Base-by-base conservation (phyloP, 1,140 invertebrate genomes). In the Bombus cullumanus region DNA sequence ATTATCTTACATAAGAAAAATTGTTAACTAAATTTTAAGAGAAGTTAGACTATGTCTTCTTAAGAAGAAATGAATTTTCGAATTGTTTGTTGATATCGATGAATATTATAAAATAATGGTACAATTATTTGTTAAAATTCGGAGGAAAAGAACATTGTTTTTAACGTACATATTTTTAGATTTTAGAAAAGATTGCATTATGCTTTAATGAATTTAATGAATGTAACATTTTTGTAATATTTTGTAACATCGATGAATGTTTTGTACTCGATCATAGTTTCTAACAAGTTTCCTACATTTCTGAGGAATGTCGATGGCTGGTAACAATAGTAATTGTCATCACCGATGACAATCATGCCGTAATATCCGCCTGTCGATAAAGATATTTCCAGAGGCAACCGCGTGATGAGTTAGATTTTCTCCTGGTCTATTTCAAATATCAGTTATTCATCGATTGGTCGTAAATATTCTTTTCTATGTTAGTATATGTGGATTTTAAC, bases 291-390 rank as follows among this genome's bases (percentile, higher is more conserved):
- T 47, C 31, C n/a, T 47, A 9, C 28, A 25, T 75, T 13, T 25
- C 0, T 10, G 12, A 12, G 37, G 3, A 10, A 31, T 31, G 18
- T 9, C 8, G 37, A 62, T 22, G 25, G 6, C 5, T 64, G 25
- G 13, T 68, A 68, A 37, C 34, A 68, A 69, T 66, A 28, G 39
- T 62, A 57, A 77, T 83, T 22, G 31, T 43, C 10, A 34, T 34
- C 37, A 41, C 15, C 59, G 15, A 66, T 68, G 34, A 77, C 64
- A 39, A 78, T 84, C 37, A 34, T 18, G 43, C 18, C 1, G 47
- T 78, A 84, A 78, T 84, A 84, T 84, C 82, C 64, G 82, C 71
- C 74, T 84, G 39, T 71, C 37, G 82, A 78, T 78, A 43, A 68
- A 83, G 82, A 78, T 83, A 69, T 78, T 78, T 78, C 37, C 64